These are phyloP conservation scores for Etheostoma cragini DNA, from an alignment of 2,113 vertebrate species.

Conservation along the genomic window DNA sequence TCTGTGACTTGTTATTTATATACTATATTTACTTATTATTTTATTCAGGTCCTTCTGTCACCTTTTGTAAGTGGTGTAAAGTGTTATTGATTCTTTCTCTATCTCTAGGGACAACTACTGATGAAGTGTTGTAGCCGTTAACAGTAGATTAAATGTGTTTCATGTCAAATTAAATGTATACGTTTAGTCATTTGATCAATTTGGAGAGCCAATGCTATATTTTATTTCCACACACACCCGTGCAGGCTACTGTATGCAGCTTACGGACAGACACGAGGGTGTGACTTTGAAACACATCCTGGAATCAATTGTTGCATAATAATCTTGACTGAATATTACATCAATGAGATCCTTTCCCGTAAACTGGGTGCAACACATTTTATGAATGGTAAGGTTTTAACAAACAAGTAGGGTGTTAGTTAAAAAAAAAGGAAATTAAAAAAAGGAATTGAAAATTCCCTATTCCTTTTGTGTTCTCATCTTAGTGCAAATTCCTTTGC, in stretches of 20 bases:
- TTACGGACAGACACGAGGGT: conserved; percentile 23
- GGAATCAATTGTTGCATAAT: conserved; percentile 59
- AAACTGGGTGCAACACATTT: conserved; percentile 56
- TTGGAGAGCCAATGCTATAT: not conserved
- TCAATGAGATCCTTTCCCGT: conserved; percentile 38
- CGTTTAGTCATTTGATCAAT: not conserved
- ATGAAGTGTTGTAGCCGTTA: not conserved
- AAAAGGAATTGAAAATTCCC: conserved; percentile 7
- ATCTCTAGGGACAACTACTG: not conserved
- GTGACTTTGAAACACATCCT: conserved; percentile 46
- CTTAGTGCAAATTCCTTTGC: not conserved
- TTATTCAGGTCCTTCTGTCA: not conserved
- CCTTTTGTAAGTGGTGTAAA: not conserved
- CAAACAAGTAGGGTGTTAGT: not conserved
- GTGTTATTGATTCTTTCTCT: not conserved
- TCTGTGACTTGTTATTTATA: no score
- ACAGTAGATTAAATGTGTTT: not conserved
- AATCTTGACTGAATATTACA: conserved; percentile 16
- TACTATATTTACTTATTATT: no score
- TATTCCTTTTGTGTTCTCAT: not conserved
- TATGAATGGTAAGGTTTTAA: conserved; percentile 38
- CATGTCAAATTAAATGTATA: not conserved
- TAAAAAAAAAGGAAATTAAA: conserved; percentile 4
- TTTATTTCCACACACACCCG: not conserved
- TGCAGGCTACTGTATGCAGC: not conserved